phyloP scores from a whole-genome alignment of 2,888 invertebrate genomes.

The Sisyra nigra region DNA sequence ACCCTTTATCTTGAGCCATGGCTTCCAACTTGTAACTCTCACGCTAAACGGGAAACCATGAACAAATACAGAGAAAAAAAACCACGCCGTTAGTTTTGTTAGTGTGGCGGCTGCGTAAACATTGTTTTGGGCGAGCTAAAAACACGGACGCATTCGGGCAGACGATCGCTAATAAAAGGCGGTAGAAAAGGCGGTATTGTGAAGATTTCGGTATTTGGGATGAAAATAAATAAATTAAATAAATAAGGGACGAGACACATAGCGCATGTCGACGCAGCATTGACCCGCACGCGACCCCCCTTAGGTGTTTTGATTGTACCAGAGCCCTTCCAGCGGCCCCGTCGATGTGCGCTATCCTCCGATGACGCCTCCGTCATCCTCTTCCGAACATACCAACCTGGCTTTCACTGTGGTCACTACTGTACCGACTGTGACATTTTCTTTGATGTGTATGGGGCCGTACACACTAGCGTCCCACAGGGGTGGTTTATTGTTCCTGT shows the following conservation, averaged over 20 bases:
- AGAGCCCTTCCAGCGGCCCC: background rate
- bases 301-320: constrained; percentile 16
- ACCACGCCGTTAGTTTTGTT: constrained; percentile 51
- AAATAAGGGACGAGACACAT: no score
- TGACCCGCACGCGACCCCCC: constrained; percentile 22
- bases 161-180: background rate
- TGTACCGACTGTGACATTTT: constrained; percentile 98
- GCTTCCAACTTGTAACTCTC: constrained; percentile 97
- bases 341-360: constrained; percentile 8
- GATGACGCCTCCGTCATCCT: constrained; percentile 10
- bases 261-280: background rate
- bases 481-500: constrained; percentile 96
- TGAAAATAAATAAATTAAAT: no score
- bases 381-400: constrained; percentile 65
- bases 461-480: constrained; percentile 90
- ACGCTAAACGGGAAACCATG: constrained; percentile 52
- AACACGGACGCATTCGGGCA: constrained; percentile 10
- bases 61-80: constrained; percentile 43
- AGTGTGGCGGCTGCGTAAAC: constrained; percentile 22
- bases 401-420: constrained; percentile 97
- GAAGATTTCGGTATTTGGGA: no score
- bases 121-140: constrained; percentile 8
- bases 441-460: constrained; percentile 95
- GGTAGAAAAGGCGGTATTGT: background rate
- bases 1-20: constrained; percentile 96